Evolutionary conservation across 2,888 invertebrate genomes (phyloP).

Genomic region (Lacanobia oleracea): DNA sequence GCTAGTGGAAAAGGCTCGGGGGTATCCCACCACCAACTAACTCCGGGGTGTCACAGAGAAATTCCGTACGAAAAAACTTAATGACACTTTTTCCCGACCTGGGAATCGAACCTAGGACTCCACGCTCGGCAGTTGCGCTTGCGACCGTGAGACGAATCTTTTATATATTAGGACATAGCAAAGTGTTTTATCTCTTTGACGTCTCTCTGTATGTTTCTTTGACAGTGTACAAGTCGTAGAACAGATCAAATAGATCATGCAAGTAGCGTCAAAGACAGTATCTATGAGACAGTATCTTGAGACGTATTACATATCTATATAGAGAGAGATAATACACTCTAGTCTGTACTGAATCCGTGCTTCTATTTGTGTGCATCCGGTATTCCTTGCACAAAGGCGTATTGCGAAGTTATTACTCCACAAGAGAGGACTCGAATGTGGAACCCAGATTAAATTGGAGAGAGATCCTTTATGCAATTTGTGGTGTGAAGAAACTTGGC

Average conservation of each 20-base stretch:
- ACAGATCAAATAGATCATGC: slow-evolving; percentile 1
- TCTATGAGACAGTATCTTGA: not conserved
- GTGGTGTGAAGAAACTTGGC: not conserved
- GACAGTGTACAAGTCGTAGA: not conserved
- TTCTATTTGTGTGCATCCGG: not conserved
- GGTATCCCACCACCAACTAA: too few relatives aligned
- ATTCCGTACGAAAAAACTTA: too few relatives aligned
- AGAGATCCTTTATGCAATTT: not conserved
- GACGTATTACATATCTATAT: not conserved
- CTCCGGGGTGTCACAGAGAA: too few relatives aligned
- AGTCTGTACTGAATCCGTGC: not conserved
- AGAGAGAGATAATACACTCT: not conserved
- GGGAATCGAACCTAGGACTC: too few relatives aligned
- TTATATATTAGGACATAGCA: too few relatives aligned
- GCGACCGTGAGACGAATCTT: too few relatives aligned
- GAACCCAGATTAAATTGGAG: not conserved
- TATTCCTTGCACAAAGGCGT: slow-evolving; percentile 5
- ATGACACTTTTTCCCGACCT: too few relatives aligned
- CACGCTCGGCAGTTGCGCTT: too few relatives aligned
- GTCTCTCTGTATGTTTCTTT: not conserved
- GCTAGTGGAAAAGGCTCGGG: too few relatives aligned
- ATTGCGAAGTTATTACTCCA: not conserved
- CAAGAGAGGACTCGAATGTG: not conserved
- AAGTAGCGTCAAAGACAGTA: slow-evolving; percentile 13
- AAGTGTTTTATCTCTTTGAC: too few relatives aligned